A percentile compares a stretch with the other conserved stretches of the same genome.
Evolutionary conservation across 2,888 invertebrate species (phyloP).

Genomic region (Drosophila monieri): DNA sequence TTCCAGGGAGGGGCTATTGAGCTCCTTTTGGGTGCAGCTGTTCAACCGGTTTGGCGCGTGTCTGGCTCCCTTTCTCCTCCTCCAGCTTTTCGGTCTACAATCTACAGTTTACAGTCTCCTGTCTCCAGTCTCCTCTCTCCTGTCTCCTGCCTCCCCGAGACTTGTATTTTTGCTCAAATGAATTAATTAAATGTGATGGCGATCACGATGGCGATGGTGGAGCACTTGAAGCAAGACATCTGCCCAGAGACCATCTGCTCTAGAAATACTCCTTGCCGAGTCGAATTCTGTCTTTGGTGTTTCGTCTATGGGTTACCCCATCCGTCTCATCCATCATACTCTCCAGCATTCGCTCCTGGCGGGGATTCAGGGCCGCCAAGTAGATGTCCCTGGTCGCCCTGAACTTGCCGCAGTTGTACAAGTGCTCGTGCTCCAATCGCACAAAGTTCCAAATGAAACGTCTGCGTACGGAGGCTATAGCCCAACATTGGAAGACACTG

Average conservation of each 20-base stretch:
- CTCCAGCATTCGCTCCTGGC: constrained; percentile 93
- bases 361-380: constrained; percentile 92
- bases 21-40: constrained; percentile 73
- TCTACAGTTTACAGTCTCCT: too few relatives aligned
- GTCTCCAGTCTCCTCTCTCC: too few relatives aligned
- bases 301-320: constrained; percentile 88
- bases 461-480: constrained; percentile 78
- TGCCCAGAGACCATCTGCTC: constrained; percentile 29
- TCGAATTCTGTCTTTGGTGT: constrained; percentile 46
- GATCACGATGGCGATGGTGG: constrained; percentile 17
- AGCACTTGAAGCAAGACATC: constrained; percentile 1
- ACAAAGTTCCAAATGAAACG: constrained; percentile 99
- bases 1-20: constrained; percentile 18
- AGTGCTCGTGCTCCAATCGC: constrained; percentile 98
- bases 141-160: constrained; percentile 4
- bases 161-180: constrained; percentile 56
- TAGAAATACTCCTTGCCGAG: constrained; percentile 65
- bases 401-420: constrained; percentile 99
- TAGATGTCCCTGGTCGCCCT: constrained; percentile 98
- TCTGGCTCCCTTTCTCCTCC: constrained; percentile 9
- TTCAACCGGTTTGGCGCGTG: constrained; percentile 67
- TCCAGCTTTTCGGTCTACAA: too few relatives aligned
- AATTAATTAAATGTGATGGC: constrained; percentile 66
- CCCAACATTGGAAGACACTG: background rate
- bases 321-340: constrained; percentile 97